Conservation (phyloP, 2,113 vertebrate species). For the Spermophilus dauricus region DNA sequence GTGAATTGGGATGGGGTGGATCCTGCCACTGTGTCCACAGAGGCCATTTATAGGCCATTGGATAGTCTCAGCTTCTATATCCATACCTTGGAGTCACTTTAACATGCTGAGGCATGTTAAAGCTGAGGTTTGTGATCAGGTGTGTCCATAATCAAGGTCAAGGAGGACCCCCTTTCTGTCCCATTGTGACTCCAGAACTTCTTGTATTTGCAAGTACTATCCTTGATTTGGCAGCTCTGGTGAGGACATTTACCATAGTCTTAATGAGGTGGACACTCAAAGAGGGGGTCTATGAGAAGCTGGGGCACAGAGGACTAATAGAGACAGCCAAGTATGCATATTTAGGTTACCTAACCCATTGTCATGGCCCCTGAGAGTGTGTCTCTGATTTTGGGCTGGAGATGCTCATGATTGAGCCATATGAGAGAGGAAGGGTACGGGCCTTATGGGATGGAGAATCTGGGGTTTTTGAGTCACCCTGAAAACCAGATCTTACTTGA, state of each 20-base stretch:
- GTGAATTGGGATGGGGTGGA: too few relatives aligned
- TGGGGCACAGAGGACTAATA: not conserved
- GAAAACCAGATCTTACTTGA: not conserved
- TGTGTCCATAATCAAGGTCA: accelerated
- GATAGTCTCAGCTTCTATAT: not conserved
- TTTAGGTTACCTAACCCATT: accelerated
- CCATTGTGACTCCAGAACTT: not conserved
- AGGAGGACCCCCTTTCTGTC: not conserved
- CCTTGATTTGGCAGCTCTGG: not conserved
- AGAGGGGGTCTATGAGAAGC: accelerated
- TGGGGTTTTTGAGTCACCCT: accelerated
- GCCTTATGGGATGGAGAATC: accelerated
- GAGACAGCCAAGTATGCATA: accelerated
- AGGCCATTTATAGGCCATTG: too few relatives aligned
- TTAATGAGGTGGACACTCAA: not conserved
- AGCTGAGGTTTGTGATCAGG: not conserved
- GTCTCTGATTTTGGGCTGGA: not conserved
- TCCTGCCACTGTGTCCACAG: accelerated
- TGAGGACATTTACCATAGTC: not conserved
- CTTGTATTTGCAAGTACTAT: not conserved
- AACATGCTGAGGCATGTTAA: accelerated
- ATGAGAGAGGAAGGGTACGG: accelerated
- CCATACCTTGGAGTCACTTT: too few relatives aligned
- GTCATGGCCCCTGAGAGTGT: not conserved
- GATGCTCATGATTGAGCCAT: not conserved